Conservation (phyloP, 2,797 vertebrate genomes). For the Lacerta viridis region DNA sequence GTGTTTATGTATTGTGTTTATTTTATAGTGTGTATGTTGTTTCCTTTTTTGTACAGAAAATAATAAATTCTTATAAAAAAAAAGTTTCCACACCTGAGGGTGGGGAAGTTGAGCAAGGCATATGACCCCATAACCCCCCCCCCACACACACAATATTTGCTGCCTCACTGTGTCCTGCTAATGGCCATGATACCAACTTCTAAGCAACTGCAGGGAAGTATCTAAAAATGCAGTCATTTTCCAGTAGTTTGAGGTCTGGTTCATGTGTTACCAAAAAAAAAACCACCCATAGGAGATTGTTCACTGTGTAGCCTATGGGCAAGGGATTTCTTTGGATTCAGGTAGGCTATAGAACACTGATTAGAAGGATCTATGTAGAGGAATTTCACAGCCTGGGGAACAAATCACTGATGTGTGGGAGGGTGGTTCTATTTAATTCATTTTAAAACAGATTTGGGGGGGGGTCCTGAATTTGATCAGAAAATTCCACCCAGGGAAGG, state of each 20-base stretch:
- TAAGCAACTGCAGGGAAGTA: not conserved
- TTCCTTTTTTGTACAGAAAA: too few relatives aligned
- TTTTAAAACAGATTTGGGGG: not conserved
- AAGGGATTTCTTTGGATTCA: too few relatives aligned
- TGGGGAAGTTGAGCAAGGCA: too few relatives aligned
- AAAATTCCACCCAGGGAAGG: not conserved
- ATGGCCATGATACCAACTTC: not conserved
- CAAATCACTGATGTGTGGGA: not conserved
- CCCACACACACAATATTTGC: too few relatives aligned
- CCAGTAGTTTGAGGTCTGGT: not conserved
- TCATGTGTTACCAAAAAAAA: not conserved
- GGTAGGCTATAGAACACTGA: not conserved
- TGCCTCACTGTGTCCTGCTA: too few relatives aligned
- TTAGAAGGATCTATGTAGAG: not conserved
- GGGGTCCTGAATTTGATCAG: not conserved
- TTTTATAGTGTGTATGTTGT: too few relatives aligned
- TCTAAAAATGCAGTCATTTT: not conserved
- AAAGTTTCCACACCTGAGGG: not conserved
- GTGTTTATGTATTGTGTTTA: too few relatives aligned
- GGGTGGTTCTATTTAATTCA: not conserved
- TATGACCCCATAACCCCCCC: too few relatives aligned
- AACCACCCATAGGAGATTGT: not conserved
- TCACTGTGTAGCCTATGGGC: too few relatives aligned
- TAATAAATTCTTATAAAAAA: too few relatives aligned
- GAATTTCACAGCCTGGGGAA: not conserved